These are phyloP conservation scores for Cranoglanis bouderius DNA, from an alignment of 2,113 vertebrate genomes.

Conservation along the genomic window DNA sequence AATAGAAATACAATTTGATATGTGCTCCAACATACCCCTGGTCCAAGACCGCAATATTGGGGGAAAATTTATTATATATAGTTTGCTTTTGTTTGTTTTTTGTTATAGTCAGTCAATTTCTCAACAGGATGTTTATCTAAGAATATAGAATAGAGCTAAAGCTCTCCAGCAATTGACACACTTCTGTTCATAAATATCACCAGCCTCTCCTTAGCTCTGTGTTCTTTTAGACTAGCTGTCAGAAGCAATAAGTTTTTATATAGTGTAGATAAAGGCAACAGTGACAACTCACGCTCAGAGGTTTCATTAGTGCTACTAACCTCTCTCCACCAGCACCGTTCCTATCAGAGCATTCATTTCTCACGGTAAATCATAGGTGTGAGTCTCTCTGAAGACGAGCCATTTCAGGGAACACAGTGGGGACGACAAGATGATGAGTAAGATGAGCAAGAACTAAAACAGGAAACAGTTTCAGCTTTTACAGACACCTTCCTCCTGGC, in stretches of 20 bases:
- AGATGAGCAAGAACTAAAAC: not conserved
- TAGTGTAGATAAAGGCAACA: constrained; percentile 9
- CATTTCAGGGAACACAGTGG: constrained; percentile 2
- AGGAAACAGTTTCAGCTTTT: not conserved
- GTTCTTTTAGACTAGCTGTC: constrained; percentile 9
- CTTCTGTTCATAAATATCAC: not conserved
- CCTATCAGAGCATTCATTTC: not conserved
- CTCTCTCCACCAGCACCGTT: not conserved
- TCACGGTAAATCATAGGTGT: constrained; percentile 12
- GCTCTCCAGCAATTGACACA: not conserved
- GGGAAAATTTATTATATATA: not conserved
- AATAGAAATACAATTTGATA: not conserved
- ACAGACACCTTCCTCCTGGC: not conserved
- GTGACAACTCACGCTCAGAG: constrained; percentile 16
- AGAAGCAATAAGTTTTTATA: not conserved
- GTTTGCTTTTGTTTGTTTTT: not conserved
- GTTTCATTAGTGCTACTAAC: constrained; percentile 25
- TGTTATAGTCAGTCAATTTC: not conserved
- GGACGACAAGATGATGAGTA: not conserved
- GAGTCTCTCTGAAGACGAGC: not conserved
- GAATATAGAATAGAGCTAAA: not conserved
- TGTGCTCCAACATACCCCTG: not conserved
- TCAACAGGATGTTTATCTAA: not conserved
- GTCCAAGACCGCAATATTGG: not conserved
- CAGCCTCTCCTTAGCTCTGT: not conserved